Evolutionary conservation across 1,140 invertebrate genomes (phyloP).

Genomic region (Drosophila albomicans): DNA sequence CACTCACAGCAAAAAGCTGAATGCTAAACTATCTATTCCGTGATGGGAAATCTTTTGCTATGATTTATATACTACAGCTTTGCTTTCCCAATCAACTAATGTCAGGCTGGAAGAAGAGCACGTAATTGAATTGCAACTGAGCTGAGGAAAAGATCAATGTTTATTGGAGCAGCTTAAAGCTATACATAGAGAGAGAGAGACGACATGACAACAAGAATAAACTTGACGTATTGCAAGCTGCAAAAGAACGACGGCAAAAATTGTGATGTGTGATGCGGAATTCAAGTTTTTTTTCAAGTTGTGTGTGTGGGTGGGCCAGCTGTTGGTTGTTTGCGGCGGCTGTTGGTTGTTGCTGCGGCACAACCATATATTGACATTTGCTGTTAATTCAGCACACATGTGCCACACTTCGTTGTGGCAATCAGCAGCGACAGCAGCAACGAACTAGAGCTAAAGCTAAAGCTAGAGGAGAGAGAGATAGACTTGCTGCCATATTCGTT

Average conservation of each 20-base stretch:
- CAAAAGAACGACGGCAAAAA: neutral
- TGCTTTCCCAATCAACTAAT: neutral
- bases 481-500: conserved; percentile 41
- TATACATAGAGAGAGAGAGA: neutral
- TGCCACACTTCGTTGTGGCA: conserved; percentile 26
- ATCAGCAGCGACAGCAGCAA: too few species aligned
- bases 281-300: neutral
- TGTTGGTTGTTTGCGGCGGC: neutral
- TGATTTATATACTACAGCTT: neutral
- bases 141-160: neutral
- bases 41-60: neutral
- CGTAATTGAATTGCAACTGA: neutral
- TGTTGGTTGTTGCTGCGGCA: neutral
- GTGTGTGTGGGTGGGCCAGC: conserved; percentile 25
- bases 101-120: neutral
- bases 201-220: neutral
- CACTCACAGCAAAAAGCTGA: neutral
- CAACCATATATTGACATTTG: conserved; percentile 27
- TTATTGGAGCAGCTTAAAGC: neutral
- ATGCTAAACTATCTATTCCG: neutral
- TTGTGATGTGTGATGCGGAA: neutral
- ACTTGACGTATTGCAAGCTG: neutral
- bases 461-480: neutral
- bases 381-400: conserved; percentile 55
- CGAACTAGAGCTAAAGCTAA: too few species aligned